Base-by-base conservation (phyloP, 2,113 vertebrate species). In the Antigone vipio region DNA sequence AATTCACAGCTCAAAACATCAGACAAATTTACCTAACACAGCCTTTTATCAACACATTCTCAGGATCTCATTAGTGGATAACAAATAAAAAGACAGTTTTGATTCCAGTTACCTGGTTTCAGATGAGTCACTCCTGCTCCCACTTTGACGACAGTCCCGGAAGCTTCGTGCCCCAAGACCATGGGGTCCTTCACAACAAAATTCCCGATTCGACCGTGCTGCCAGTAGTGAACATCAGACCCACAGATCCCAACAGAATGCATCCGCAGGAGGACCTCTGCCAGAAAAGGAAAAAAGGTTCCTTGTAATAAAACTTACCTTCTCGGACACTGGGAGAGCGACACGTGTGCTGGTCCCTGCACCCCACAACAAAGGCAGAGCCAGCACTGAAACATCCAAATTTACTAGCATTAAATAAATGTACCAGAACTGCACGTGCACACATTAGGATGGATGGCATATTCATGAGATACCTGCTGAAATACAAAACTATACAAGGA, bases 161-260 rank as follows among this genome's bases (percentile, higher is more conserved):
- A 95, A 44, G 99, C 99, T 97, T 99, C 99, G 0, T 99, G 99
- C 0, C 99, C 99, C 94, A 99, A 47, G 34, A 99, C 98, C 98
- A 99, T 99, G 5, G 99, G 99, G 35, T 98, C 97, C 90, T 96
- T 98, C 85, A 99, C 85, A 2, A 99, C 93, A 95, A 98, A 99
- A 94, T 99, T 98, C 16, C 99, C 99, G 2, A 99, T 99, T 3
- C 97, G 98, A 14, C 99, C 99, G 0, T 99, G 93, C 94, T 99
- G 98, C 99, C 99, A 99, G 93, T 98, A 99, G 96, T 99, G 99
- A 72, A 99, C 99, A 0, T 99, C 99, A 0, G 99, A 99, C 8
- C 99, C 99, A 1, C 99, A 99, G 95, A 99, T 99, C 38, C 99
- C 99, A 9, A 99, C 99, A 0, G 99, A 99, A 96, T 99, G 99